phyloP scores from a whole-genome alignment of 2,797 vertebrate species.

The Echiichthys vipera region DNA sequence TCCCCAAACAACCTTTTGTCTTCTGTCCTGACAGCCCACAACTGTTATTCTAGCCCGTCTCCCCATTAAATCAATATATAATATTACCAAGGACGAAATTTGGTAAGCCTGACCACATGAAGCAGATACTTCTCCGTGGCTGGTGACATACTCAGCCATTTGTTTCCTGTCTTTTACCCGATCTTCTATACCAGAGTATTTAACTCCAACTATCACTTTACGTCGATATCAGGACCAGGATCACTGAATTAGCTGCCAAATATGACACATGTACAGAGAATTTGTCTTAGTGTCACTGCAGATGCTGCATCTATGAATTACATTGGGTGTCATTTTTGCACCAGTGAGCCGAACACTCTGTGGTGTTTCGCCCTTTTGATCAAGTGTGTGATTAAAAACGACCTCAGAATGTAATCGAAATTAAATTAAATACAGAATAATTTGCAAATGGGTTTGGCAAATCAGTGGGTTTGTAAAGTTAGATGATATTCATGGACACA shows the following conservation, averaged over 20 bases:
- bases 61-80: constrained; percentile 83
- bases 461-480: constrained; percentile 4
- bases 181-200: constrained; percentile 30
- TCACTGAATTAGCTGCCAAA: constrained; percentile 18
- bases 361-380: background rate
- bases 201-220: constrained; percentile 23
- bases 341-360: background rate
- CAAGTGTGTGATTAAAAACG: background rate
- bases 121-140: constrained; percentile 52
- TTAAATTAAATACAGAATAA: constrained; percentile 1
- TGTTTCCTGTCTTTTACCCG: constrained; percentile 40
- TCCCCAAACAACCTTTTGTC: constrained; percentile 78
- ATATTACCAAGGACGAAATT: constrained; percentile 79
- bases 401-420: constrained; percentile 1
- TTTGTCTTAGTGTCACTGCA: constrained; percentile 20
- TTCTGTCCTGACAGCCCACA: constrained; percentile 70
- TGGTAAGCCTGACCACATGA: constrained; percentile 61
- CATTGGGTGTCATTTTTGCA: background rate
- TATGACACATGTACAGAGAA: constrained; percentile 32
- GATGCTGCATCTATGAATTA: constrained; percentile 19
- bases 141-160: constrained; percentile 57
- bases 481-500: background rate
- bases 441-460: constrained; percentile 13
- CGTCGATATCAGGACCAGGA: constrained; percentile 30
- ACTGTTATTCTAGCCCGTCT: constrained; percentile 75